Evolutionary conservation across 2,113 vertebrate genomes (phyloP).

Genomic region (Ameiurus melas): DNA sequence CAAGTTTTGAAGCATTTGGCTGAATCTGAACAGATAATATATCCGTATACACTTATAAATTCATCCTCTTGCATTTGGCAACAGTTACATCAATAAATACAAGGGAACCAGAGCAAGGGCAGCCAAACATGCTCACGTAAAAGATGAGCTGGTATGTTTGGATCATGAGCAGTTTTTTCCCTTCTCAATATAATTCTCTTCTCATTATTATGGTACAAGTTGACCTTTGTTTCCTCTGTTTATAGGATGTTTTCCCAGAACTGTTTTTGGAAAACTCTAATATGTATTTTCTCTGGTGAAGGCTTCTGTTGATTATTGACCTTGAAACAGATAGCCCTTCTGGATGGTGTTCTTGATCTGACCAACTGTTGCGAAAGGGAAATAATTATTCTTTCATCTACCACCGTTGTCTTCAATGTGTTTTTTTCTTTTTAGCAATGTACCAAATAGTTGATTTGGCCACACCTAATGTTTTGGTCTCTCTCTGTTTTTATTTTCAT

Average conservation of each 20-base stretch:
- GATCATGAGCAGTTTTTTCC: too few relatives aligned
- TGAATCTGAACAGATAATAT: not conserved
- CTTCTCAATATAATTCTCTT: too few relatives aligned
- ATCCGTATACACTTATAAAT: not conserved
- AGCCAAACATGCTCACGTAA: not conserved
- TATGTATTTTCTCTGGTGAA: not conserved
- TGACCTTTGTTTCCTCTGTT: not conserved
- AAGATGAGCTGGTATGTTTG: too few relatives aligned
- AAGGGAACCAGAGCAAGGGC: not conserved
- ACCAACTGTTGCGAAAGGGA: not conserved
- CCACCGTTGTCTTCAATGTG: too few relatives aligned
- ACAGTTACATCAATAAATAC: not conserved
- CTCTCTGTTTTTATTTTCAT: too few relatives aligned
- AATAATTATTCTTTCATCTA: too few relatives aligned
- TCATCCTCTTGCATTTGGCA: not conserved
- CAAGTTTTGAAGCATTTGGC: not conserved
- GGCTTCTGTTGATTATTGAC: not conserved
- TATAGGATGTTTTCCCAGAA: not conserved
- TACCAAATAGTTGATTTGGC: too few relatives aligned
- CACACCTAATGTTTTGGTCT: not conserved
- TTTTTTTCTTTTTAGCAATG: too few relatives aligned
- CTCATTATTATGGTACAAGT: too few relatives aligned
- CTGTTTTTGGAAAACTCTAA: not conserved
- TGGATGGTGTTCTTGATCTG: not conserved
- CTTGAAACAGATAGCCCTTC: not conserved